Conservation (phyloP, 2,113 vertebrate species). For the Ammospiza caudacuta region DNA sequence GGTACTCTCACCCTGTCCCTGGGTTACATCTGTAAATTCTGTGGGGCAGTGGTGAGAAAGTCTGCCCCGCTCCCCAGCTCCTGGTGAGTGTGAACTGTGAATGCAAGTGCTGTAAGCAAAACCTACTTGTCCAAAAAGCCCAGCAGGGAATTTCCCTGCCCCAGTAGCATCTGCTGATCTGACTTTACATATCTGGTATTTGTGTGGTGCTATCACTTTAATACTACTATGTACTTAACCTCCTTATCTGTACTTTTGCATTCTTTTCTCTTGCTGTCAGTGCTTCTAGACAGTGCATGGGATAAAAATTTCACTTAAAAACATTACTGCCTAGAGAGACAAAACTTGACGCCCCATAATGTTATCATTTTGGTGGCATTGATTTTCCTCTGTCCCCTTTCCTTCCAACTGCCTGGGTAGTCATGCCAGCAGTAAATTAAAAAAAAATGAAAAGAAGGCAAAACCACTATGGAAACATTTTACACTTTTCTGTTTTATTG, state of each 20-base stretch:
- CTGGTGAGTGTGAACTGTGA: not conserved
- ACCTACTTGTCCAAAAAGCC: not conserved
- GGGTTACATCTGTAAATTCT: not conserved
- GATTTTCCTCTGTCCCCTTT: not conserved
- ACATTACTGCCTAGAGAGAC: not conserved
- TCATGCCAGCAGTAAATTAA: not conserved
- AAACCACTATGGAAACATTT: not conserved
- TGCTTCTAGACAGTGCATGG: not conserved
- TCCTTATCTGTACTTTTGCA: not conserved
- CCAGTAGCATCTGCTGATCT: not conserved
- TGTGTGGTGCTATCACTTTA: not conserved
- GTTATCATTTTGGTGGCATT: not conserved
- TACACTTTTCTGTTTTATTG: not conserved
- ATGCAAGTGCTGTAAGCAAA: not conserved
- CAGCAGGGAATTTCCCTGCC: not conserved
- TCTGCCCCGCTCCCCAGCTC: not conserved
- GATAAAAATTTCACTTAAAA: not conserved
- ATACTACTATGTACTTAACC: not conserved
- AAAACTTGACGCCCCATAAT: not conserved
- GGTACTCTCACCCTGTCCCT: rapidly evolving
- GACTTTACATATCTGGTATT: not conserved
- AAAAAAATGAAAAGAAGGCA: not conserved
- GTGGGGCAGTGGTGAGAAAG: not conserved
- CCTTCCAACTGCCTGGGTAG: not conserved
- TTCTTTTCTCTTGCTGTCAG: not conserved